Percentiles rank a stretch among this genome's conserved stretches.
phyloP scores from a whole-genome alignment of 2,113 vertebrate species.

The Lathamus discolor region DNA sequence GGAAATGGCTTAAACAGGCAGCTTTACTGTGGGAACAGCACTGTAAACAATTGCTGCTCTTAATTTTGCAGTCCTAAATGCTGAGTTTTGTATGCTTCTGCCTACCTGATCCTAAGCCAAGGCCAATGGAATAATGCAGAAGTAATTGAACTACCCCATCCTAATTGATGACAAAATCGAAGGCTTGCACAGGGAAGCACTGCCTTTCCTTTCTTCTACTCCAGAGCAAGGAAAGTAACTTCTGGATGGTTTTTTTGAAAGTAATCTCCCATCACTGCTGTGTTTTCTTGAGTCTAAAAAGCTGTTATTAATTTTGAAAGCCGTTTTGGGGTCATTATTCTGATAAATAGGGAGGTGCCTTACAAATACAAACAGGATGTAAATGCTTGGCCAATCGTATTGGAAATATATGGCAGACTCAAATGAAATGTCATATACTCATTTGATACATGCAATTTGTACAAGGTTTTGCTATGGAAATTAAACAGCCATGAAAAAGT shows the following conservation, averaged over 20 bases:
- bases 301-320: neutral
- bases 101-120: neutral
- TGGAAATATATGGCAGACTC: neutral
- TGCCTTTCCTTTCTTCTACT: neutral
- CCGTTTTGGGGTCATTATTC: neutral
- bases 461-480: neutral
- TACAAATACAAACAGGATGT: neutral
- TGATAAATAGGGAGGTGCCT: neutral
- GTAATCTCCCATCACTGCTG: neutral
- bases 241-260: neutral
- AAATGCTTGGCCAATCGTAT: neutral
- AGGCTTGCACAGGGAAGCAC: neutral
- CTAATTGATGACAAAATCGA: neutral
- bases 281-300: neutral
- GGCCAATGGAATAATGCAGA: neutral
- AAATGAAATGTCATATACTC: neutral
- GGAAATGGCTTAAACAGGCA: constrained; percentile 55
- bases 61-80: neutral
- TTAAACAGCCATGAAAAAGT: neutral
- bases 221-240: neutral
- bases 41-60: constrained; percentile 10
- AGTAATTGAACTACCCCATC: neutral
- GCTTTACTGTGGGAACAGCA: constrained; percentile 16
- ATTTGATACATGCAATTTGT: neutral
- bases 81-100: neutral